A percentile compares a stretch with the other conserved stretches of the same genome.
Conservation (phyloP, 2,888 invertebrate genomes). For the Empis stercorea region DNA sequence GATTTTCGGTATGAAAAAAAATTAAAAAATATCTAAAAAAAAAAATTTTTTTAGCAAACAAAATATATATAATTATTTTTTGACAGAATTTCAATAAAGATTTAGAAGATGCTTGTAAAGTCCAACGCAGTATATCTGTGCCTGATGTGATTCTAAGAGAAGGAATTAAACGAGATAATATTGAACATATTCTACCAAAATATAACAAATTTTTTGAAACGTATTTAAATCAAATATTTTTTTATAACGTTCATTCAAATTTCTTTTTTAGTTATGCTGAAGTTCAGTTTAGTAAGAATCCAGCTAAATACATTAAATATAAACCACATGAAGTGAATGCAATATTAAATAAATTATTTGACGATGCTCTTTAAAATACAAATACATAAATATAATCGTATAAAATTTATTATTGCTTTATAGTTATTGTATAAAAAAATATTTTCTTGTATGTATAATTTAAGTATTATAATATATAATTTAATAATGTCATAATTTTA, state of each 20-base stretch:
- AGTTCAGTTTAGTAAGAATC: constrained; percentile 81
- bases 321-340: constrained; percentile 71
- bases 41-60: background rate
- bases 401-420: background rate
- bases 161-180: constrained; percentile 78
- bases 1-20: constrained; percentile 58
- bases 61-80: constrained; percentile 7
- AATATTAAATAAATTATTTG: constrained; percentile 82
- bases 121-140: constrained; percentile 82
- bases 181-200: constrained; percentile 72
- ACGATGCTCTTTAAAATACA: constrained; percentile 47
- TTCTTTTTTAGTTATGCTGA: constrained; percentile 45
- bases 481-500: background rate
- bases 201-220: constrained; percentile 70
- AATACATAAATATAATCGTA: background rate
- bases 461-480: background rate
- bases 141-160: constrained; percentile 85
- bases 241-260: background rate
- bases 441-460: background rate
- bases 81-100: constrained; percentile 87
- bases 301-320: constrained; percentile 86
- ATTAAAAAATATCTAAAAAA: background rate
- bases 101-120: constrained; percentile 75
- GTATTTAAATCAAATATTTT: constrained; percentile 33
- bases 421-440: background rate